A percentile compares a stretch with the other conserved stretches of the same genome.
phyloP scores from a whole-genome alignment of 2,888 invertebrate species.

The Penaeus monodon region DNA sequence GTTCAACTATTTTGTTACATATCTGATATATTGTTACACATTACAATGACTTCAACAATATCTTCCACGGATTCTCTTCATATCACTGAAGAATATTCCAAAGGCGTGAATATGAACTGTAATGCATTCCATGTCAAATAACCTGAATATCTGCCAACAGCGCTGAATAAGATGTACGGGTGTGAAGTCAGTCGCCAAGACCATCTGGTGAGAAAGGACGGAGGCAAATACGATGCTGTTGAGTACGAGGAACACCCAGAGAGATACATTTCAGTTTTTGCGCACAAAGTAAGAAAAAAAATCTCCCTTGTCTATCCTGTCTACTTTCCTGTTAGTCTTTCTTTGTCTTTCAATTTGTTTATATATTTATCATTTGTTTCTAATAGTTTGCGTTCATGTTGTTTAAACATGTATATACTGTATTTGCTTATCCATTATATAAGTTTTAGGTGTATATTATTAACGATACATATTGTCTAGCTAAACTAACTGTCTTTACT shows the following conservation, averaged over 20 bases:
- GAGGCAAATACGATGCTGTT: constrained; percentile 89
- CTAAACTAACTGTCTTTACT: constrained; percentile 38
- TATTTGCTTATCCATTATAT: too few species aligned
- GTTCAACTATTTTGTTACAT: background rate
- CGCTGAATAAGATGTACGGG: constrained; percentile 93
- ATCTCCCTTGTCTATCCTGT: background rate
- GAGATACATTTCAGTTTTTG: constrained; percentile 94
- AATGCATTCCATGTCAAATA: too few species aligned
- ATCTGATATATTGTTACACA: too few species aligned
- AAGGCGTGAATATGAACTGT: too few species aligned
- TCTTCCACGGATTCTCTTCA: too few species aligned
- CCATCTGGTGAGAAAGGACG: constrained; percentile 92
- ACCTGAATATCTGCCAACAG: constrained; percentile 72
- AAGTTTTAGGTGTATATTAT: too few species aligned
- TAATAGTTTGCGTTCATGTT: background rate
- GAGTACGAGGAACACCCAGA: constrained; percentile 95
- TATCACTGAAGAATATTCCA: too few species aligned
- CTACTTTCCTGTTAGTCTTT: background rate
- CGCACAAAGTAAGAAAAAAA: constrained; percentile 79
- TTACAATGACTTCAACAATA: too few species aligned
- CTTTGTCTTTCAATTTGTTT: background rate
- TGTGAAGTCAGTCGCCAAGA: constrained; percentile 95
- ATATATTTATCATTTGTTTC: background rate
- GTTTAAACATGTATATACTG: too few species aligned
- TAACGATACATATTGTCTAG: background rate